Conservation (phyloP, 92 coral and sea anemone genomes). For the Epizoanthus scotinus region DNA sequence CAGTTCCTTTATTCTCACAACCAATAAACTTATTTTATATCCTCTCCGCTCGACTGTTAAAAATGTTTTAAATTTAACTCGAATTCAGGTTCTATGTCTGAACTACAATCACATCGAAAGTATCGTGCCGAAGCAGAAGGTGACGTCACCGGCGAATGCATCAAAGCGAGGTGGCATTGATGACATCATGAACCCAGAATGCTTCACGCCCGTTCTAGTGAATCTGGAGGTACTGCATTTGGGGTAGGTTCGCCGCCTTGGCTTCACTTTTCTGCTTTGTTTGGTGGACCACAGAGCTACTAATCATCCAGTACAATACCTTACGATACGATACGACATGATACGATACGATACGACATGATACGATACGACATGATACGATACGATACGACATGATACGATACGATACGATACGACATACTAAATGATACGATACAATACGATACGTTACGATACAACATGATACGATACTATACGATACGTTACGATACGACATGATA, state of each 20-base stretch:
- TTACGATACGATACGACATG: too few relatives aligned
- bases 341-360: too few relatives aligned
- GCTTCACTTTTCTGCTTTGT: not conserved
- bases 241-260: constrained; percentile 64
- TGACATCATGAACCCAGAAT: constrained; percentile 86
- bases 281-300: not conserved
- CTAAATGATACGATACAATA: too few relatives aligned
- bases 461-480: too few relatives aligned
- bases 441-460: too few relatives aligned
- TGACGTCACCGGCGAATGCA: constrained; percentile 78
- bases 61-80: not conserved
- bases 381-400: too few relatives aligned
- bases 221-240: constrained; percentile 93
- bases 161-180: constrained; percentile 58
- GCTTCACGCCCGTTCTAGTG: constrained; percentile 79
- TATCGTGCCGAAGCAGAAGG: constrained; percentile 79
- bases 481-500: too few relatives aligned
- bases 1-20: too few relatives aligned
- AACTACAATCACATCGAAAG: constrained; percentile 93
- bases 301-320: too few relatives aligned
- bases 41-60: not conserved
- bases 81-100: constrained; percentile 81
- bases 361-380: too few relatives aligned
- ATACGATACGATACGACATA: too few relatives aligned
- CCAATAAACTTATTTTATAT: too few relatives aligned